Evolutionary conservation across 2,113 vertebrate genomes (phyloP).

Genomic region (Amphilophus citrinellus): DNA sequence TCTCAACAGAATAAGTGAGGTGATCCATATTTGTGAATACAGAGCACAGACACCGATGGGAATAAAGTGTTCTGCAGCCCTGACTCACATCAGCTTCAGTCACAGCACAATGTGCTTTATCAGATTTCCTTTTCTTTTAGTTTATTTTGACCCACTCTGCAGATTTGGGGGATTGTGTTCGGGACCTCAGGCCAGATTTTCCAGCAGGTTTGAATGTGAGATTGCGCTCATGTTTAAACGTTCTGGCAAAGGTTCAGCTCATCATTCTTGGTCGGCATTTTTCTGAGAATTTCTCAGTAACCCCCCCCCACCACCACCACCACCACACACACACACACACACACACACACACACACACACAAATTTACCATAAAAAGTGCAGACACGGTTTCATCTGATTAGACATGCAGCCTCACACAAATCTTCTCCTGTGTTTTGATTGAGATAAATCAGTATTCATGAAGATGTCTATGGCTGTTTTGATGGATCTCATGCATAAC

Average conservation of each 20-base stretch:
- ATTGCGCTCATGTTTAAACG: neutral
- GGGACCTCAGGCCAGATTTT: neutral
- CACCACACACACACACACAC: too few relatives aligned
- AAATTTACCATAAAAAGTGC: neutral
- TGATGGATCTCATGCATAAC: neutral
- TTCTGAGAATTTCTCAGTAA: neutral
- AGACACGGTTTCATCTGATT: neutral
- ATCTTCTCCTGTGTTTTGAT: neutral
- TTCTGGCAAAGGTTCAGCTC: neutral
- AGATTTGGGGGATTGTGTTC: neutral
- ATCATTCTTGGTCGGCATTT: neutral
- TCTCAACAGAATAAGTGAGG: neutral
- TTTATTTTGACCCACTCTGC: neutral
- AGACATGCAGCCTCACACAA: neutral
- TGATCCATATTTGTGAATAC: neutral
- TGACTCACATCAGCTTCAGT: neutral
- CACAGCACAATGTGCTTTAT: neutral
- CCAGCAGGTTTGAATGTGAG: neutral
- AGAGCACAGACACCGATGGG: neutral
- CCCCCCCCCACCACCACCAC: too few relatives aligned
- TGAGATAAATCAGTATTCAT: conserved; percentile 12
- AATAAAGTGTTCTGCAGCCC: neutral
- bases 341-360: too few relatives aligned
- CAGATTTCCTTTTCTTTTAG: neutral
- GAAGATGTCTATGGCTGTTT: neutral